These are phyloP conservation scores for Formica selysi DNA, from an alignment of 1,140 invertebrate genomes.

Conservation along the genomic window DNA sequence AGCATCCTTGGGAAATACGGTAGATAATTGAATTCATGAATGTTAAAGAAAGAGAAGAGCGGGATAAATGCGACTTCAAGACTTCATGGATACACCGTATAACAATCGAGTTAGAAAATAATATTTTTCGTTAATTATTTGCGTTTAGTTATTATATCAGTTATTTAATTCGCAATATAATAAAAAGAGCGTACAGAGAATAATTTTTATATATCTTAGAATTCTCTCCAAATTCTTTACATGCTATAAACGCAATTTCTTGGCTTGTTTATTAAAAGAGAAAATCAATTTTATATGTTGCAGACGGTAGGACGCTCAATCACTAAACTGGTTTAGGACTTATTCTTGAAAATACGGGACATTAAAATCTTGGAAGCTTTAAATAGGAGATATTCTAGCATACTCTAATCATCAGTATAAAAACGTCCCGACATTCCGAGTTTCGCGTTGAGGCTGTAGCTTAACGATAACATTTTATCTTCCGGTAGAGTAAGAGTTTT, in stretches of 20 bases:
- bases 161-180: not conserved
- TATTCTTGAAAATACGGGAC: not conserved
- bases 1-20: slow-evolving; percentile 45
- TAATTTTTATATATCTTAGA: not conserved
- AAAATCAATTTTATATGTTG: not conserved
- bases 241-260: not conserved
- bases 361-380: not conserved
- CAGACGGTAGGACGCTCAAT: not conserved
- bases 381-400: not conserved
- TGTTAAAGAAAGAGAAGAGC: slow-evolving; percentile 35
- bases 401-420: not conserved
- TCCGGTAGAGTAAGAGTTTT: slow-evolving; percentile 4
- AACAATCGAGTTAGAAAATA: not conserved
- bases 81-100: not conserved
- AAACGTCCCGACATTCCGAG: slow-evolving; percentile 18
- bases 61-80: slow-evolving; percentile 27
- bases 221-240: not conserved
- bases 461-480: slow-evolving; percentile 59
- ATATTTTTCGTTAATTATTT: slow-evolving; percentile 8
- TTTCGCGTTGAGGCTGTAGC: slow-evolving; percentile 9
- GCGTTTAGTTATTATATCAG: not conserved
- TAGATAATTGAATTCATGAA: slow-evolving; percentile 68
- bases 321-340: not conserved
- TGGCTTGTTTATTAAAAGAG: not conserved
- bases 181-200: not conserved